Base-by-base conservation (phyloP, 2,113 vertebrate species). In the Chloropsis hardwickii region DNA sequence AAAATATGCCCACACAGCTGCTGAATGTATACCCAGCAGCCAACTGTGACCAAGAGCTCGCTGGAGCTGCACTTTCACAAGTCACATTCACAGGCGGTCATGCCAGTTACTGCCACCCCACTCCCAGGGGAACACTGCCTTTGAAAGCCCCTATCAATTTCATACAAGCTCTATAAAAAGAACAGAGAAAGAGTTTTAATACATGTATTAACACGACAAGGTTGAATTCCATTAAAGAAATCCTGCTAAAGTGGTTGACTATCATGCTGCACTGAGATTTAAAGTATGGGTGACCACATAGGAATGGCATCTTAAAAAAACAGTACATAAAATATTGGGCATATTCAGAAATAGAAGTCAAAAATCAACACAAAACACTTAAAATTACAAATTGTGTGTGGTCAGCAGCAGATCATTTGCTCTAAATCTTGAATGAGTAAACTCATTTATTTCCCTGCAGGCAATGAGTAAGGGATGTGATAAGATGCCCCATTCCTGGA, bases 111-210 rank as follows among this genome's bases (percentile, higher is more conserved):
- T 60, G 77, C 53, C 33, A 0, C 56, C 28, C 51, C 40, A 21
- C 64, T 92, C 48, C 73, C 65, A 25, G 15, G 42, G 83, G 37
- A 76, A 24, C 50, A 65, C 0, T 17, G 84, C 84, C 88, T 85
- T 58, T 82, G 87, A 95, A 87, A 87, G 53, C 33, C 54, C 61
- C 10, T 92, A 91, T 95, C 84, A 11, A 37, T 88, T 96, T 95
- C 88, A 92, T 9, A 56, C 7, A 9, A 31, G 40, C 12, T 18
- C 85, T 94, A 94, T 85, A 80, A 93, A 95, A 90, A 94, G 89
- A 88, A 39, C n/a, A 65, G 2, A 7, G 77, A 37, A 82, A 45
- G 58, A 39, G 64, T 50, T 80, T 61, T 62, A 79, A 62, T 39
- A 77, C 39, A 7, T 13, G 29, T 31, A 80, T 82, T 82, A 85